phyloP scores from a whole-genome alignment of 2,888 invertebrate species.

The Drosophila anomalata region DNA sequence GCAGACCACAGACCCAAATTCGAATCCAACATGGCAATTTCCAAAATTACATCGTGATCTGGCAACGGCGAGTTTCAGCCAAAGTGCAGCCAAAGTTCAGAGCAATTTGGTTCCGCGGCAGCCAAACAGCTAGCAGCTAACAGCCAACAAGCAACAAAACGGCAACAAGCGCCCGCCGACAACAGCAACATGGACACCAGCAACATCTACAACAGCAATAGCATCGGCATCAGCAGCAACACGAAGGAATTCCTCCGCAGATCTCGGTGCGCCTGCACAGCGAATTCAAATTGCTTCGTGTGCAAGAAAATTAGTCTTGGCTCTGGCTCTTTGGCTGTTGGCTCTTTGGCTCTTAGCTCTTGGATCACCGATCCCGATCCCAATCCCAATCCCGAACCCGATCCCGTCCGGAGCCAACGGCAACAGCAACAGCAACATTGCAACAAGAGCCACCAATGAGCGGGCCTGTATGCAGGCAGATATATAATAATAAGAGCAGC shows the following conservation, averaged over 20 bases:
- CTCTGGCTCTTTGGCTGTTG: slow-evolving; percentile 7
- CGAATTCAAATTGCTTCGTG: slow-evolving; percentile 82
- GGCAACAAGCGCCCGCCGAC: slow-evolving; percentile 58
- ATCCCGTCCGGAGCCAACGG: slow-evolving; percentile 52
- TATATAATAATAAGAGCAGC: slow-evolving; percentile 74
- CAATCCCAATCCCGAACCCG: slow-evolving; percentile 41
- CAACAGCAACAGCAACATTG: slow-evolving; percentile 42
- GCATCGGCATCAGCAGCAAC: slow-evolving; percentile 38
- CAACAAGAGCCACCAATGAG: slow-evolving; percentile 34
- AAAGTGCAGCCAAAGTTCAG: slow-evolving; percentile 82
- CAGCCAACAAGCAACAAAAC: slow-evolving; percentile 53
- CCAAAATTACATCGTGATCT: slow-evolving; percentile 83
- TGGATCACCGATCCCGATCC: slow-evolving; percentile 38
- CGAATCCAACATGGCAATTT: slow-evolving; percentile 77
- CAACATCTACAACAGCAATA: slow-evolving; percentile 32
- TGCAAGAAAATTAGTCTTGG: slow-evolving; percentile 84
- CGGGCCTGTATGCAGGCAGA: slow-evolving; percentile 35
- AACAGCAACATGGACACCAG: slow-evolving; percentile 53
- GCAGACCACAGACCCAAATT: slow-evolving; percentile 30
- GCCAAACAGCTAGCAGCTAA: slow-evolving; percentile 27
- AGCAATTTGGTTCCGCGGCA: slow-evolving; percentile 75
- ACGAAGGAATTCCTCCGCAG: slow-evolving; percentile 61
- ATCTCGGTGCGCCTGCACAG: slow-evolving; percentile 69
- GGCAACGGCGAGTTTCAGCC: slow-evolving; percentile 72
- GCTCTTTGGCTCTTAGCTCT: slow-evolving; percentile 15